Percentiles rank a stretch among this genome's conserved stretches.
Evolutionary conservation across 2,113 vertebrate genomes (phyloP).

Genomic region (Muntiacus muntjak): DNA sequence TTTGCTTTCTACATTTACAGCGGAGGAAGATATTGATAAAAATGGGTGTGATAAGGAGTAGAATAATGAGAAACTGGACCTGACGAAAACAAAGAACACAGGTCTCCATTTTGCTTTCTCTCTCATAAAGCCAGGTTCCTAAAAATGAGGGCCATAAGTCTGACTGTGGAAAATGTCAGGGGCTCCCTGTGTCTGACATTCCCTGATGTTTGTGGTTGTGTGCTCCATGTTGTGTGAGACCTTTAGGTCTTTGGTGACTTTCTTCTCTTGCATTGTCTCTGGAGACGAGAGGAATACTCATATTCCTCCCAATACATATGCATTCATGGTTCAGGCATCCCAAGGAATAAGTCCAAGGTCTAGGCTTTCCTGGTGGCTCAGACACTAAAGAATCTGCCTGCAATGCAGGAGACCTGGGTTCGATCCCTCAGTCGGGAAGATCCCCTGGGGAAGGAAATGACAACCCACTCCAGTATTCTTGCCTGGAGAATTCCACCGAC

Average conservation of each 20-base stretch:
- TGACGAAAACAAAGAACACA: background rate
- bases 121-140: background rate
- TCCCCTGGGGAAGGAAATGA: background rate
- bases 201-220: background rate
- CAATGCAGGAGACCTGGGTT: background rate
- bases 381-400: background rate
- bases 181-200: background rate
- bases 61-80: background rate
- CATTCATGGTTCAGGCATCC: background rate
- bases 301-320: background rate
- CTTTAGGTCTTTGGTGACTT: background rate
- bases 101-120: background rate
- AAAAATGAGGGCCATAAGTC: background rate
- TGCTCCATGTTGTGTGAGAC: background rate
- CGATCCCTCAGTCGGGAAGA: accelerated
- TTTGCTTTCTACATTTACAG: background rate
- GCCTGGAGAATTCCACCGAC: background rate
- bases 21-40: background rate
- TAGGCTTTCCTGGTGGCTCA: background rate
- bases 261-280: background rate
- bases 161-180: background rate
- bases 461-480: background rate
- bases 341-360: background rate
- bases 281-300: background rate
- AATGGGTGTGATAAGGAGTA: background rate